Evolutionary conservation across 2,888 invertebrate species (phyloP).

Genomic region (Parnassius smintheus): DNA sequence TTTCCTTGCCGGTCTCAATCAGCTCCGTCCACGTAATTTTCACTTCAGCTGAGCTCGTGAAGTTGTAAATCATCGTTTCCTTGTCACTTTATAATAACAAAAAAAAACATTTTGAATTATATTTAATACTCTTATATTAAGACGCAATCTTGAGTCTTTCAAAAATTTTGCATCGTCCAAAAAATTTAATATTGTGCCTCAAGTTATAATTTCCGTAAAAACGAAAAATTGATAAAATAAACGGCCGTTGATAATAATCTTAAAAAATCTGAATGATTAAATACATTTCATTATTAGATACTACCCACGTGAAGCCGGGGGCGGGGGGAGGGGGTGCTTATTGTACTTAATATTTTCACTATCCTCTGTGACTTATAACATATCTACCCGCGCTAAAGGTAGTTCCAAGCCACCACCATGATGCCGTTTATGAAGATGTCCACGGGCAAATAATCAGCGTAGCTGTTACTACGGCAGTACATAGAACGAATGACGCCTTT

Average conservation of each 20-base stretch:
- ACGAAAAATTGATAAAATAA: too few relatives aligned
- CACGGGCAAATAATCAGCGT: constrained; percentile 86
- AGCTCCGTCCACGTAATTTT: constrained; percentile 93
- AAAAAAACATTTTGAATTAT: not conserved
- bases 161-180: too few relatives aligned
- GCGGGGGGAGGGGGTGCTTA: too few relatives aligned
- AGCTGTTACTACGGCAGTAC: constrained; percentile 84
- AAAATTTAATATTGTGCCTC: too few relatives aligned
- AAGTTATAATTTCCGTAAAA: too few relatives aligned
- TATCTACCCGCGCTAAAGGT: constrained; percentile 69
- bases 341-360: too few relatives aligned
- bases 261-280: too few relatives aligned
- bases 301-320: too few relatives aligned
- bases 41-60: constrained; percentile 89
- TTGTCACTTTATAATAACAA: constrained; percentile 59
- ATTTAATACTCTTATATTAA: too few relatives aligned
- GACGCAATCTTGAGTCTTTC: too few relatives aligned
- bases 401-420: constrained; percentile 84
- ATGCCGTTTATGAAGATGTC: constrained; percentile 87
- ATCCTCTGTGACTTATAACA: constrained; percentile 57
- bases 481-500: constrained; percentile 90
- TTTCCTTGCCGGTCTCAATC: constrained; percentile 88
- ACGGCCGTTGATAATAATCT: too few relatives aligned
- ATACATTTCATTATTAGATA: too few relatives aligned
- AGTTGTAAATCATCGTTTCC: constrained; percentile 82